A percentile compares a stretch with the other conserved stretches of the same genome.
Conservation (phyloP, 2,113 vertebrate species). For the Marmota monax region DNA sequence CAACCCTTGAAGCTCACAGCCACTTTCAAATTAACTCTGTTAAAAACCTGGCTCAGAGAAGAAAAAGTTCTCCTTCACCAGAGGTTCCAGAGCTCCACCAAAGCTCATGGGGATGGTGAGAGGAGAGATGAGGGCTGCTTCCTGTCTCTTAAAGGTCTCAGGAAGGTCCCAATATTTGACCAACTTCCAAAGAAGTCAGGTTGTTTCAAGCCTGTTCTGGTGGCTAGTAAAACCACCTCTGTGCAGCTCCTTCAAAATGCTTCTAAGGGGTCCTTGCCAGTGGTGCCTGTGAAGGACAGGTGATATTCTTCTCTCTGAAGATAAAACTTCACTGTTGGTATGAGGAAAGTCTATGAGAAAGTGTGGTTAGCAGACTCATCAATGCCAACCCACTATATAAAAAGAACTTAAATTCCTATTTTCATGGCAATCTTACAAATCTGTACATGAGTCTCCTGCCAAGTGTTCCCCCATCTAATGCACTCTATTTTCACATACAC, state of each 20-base stretch:
- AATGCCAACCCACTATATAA: neutral
- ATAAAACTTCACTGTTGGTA: neutral
- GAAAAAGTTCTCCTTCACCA: neutral
- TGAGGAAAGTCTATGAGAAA: neutral
- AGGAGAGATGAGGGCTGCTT: neutral
- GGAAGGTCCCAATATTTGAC: slow-evolving; percentile 17
- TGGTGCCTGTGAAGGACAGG: neutral
- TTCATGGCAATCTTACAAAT: neutral
- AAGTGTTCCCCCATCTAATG: neutral
- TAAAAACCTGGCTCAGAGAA: neutral
- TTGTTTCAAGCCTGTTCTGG: neutral
- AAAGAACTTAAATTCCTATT: neutral
- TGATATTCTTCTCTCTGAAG: neutral
- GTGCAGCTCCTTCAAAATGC: neutral
- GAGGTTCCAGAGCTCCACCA: neutral
- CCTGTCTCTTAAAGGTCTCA: neutral
- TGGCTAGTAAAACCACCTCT: neutral
- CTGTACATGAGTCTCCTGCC: neutral
- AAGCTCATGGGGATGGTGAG: neutral
- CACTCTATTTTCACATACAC: neutral
- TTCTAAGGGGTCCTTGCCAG: neutral
- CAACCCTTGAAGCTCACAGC: neutral
- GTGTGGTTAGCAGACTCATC: neutral
- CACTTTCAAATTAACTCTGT: neutral
- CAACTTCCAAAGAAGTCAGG: slow-evolving; percentile 33